These are phyloP conservation scores for Sarcophaga caerulescens DNA, from an alignment of 2,888 invertebrate genomes.

Conservation along the genomic window DNA sequence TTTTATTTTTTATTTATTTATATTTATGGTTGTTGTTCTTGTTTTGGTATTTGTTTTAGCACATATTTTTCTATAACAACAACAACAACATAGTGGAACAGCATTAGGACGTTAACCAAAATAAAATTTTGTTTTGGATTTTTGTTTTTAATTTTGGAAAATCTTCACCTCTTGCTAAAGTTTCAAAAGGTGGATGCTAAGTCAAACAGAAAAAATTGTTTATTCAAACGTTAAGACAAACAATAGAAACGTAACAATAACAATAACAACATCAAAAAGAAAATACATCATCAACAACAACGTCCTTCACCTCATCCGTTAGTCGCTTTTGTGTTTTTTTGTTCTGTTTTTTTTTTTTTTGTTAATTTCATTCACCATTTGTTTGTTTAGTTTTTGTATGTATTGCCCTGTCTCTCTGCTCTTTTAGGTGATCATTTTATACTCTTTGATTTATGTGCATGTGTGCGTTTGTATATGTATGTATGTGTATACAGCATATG, in stretches of 20 bases:
- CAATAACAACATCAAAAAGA: background rate
- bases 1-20: slow-evolving; percentile 4
- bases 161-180: slow-evolving; percentile 16
- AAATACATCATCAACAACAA: slow-evolving; percentile 32
- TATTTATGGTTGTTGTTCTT: background rate
- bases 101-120: slow-evolving; percentile 13
- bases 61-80: slow-evolving; percentile 43
- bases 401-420: background rate
- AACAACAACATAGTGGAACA: background rate
- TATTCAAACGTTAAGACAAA: slow-evolving; percentile 41
- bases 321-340: no score
- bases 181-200: slow-evolving; percentile 2
- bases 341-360: background rate
- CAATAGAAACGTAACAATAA: background rate
- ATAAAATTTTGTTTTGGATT: slow-evolving; percentile 17
- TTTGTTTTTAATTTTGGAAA: background rate
- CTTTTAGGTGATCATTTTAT: background rate
- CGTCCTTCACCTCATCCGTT: slow-evolving; percentile 68
- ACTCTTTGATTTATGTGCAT: background rate
- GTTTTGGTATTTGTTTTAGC: slow-evolving; percentile 41
- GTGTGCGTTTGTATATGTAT: no score
- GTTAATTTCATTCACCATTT: slow-evolving; percentile 3
- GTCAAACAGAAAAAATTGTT: slow-evolving; percentile 20
- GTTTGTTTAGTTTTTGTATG: background rate
- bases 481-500: no score